phyloP scores from a whole-genome alignment of 2,113 vertebrate genomes.

The Zosterops lateralis region DNA sequence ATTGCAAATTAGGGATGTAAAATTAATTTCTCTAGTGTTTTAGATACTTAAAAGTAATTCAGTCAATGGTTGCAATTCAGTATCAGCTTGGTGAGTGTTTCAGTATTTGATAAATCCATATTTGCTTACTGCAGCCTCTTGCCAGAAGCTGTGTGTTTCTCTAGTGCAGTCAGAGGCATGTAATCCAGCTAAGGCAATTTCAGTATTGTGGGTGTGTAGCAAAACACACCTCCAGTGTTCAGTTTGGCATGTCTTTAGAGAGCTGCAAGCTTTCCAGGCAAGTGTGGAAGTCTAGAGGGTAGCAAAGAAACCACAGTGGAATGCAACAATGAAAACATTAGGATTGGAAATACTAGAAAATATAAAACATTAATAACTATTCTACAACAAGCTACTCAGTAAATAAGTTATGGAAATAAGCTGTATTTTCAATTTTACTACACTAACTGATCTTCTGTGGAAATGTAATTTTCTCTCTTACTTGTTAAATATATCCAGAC shows the following conservation, averaged over 20 bases:
- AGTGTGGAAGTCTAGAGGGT: neutral
- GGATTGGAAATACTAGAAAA: neutral
- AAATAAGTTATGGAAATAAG: neutral
- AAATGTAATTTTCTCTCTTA: neutral
- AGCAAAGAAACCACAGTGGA: neutral
- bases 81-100: neutral
- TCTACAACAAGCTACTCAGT: neutral
- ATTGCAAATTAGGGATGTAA: neutral
- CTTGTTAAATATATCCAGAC: neutral
- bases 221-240: conserved; percentile 3
- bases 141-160: neutral
- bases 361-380: neutral
- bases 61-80: neutral
- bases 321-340: neutral
- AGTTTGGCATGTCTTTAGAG: neutral
- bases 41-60: neutral
- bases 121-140: neutral
- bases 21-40: neutral
- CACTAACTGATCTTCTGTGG: neutral
- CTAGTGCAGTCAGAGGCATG: neutral
- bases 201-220: neutral
- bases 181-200: neutral
- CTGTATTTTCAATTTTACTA: neutral
- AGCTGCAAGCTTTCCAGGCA: neutral
- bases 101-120: neutral